Conservation (phyloP, 2,113 vertebrate species). For the Bombycilla garrulus region DNA sequence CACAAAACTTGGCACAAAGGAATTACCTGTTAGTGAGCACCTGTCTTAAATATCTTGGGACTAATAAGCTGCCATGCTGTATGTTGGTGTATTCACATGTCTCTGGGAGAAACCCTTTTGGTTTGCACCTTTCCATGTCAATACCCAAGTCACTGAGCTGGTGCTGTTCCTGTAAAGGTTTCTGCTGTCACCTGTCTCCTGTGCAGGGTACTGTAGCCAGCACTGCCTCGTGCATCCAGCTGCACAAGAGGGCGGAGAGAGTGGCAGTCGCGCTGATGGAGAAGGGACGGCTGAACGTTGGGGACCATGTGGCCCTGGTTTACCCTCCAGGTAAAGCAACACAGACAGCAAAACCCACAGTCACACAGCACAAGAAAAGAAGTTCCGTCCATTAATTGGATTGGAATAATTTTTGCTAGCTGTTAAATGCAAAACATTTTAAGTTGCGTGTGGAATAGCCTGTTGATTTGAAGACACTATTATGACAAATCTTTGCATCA, state of each 20-base stretch:
- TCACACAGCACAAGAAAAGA: neutral
- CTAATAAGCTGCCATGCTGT: neutral
- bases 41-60: neutral
- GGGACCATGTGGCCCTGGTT: slow-evolving; percentile 92
- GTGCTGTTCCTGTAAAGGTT: neutral
- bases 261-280: slow-evolving; percentile 85
- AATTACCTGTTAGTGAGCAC: neutral
- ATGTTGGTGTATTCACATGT: neutral
- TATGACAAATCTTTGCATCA: neutral
- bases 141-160: neutral
- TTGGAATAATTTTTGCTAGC: neutral
- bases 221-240: slow-evolving; percentile 88
- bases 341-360: neutral
- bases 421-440: neutral
- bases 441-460: neutral
- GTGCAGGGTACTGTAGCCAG: slow-evolving; percentile 87
- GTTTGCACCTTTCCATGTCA: neutral
- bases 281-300: slow-evolving; percentile 84
- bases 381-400: neutral
- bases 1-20: neutral
- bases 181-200: neutral
- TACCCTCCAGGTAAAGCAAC: slow-evolving; percentile 88
- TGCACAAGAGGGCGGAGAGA: slow-evolving; percentile 91
- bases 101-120: neutral
- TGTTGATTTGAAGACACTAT: neutral